Conservation (phyloP, 2,888 invertebrate species). For the Chirona hameri region DNA sequence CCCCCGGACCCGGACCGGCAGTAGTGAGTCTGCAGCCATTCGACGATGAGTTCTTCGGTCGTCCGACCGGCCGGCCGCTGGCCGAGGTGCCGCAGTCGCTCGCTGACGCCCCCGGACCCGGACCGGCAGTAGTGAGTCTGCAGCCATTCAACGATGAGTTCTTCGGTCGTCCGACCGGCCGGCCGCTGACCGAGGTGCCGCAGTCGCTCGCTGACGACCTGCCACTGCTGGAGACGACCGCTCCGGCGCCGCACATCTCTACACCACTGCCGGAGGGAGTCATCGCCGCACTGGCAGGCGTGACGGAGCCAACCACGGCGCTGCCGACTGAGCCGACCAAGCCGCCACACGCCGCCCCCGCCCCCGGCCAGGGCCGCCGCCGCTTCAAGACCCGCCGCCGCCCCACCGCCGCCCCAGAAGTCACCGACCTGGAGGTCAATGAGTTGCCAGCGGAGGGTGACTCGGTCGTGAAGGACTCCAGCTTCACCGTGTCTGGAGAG, state of each 20-base stretch:
- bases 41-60: constrained; percentile 71
- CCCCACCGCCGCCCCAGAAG: constrained; percentile 67
- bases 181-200: constrained; percentile 80
- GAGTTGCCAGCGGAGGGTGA: constrained; percentile 66
- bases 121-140: constrained; percentile 46
- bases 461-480: constrained; percentile 49
- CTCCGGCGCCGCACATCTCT: constrained; percentile 79
- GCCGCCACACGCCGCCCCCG: too few species aligned
- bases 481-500: constrained; percentile 26
- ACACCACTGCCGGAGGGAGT: constrained; percentile 88
- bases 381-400: constrained; percentile 80
- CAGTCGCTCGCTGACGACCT: constrained; percentile 52
- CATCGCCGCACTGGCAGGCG: constrained; percentile 92
- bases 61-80: constrained; percentile 80
- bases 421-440: constrained; percentile 48
- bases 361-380: constrained; percentile 72
- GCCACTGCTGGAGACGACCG: constrained; percentile 73
- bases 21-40: constrained; percentile 59
- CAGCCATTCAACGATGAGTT: constrained; percentile 73
- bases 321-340: constrained; percentile 56
- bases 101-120: constrained; percentile 62
- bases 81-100: constrained; percentile 73
- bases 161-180: constrained; percentile 74
- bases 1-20: constrained; percentile 52
- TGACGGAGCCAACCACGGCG: constrained; percentile 70